Conservation (phyloP, 2,888 invertebrate species). For the Dynastes grantii region DNA sequence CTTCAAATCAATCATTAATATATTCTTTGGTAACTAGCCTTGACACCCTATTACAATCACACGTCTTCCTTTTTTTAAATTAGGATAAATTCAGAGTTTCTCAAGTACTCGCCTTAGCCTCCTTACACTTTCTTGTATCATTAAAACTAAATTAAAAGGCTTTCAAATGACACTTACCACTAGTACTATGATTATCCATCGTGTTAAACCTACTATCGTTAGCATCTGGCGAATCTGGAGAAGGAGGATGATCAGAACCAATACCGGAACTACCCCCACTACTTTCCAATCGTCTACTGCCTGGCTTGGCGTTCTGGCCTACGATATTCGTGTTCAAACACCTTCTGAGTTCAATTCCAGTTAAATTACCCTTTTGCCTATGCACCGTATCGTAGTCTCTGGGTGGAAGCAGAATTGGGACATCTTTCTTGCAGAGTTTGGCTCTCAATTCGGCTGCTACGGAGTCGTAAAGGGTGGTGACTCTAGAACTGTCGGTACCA, state of each 20-base stretch:
- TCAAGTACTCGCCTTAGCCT: no score
- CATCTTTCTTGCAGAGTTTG: constrained; percentile 75
- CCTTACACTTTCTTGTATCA: neutral
- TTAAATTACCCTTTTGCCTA: constrained; percentile 82
- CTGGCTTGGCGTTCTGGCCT: constrained; percentile 70
- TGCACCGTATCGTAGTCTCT: constrained; percentile 96
- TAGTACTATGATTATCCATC: constrained; percentile 75
- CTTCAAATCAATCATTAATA: no score
- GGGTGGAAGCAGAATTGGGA: constrained; percentile 90
- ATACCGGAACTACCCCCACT: constrained; percentile 89
- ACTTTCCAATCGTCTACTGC: constrained; percentile 64
- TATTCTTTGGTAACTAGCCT: no score
- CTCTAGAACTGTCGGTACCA: constrained; percentile 69
- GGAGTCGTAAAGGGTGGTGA: constrained; percentile 90
- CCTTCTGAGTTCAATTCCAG: constrained; percentile 80
- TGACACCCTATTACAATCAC: neutral
- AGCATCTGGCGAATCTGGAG: constrained; percentile 76
- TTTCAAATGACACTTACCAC: constrained; percentile 57
- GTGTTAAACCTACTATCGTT: constrained; percentile 68
- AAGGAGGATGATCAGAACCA: constrained; percentile 90
- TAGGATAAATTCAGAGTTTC: no score
- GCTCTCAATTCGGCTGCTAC: constrained; percentile 92
- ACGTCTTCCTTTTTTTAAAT: no score
- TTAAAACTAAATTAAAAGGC: neutral
- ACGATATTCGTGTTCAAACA: constrained; percentile 83